A percentile compares a stretch with the other conserved stretches of the same genome.
These are phyloP conservation scores for Sarcophaga variegata DNA, from an alignment of 2,888 invertebrate species.

Conservation along the genomic window DNA sequence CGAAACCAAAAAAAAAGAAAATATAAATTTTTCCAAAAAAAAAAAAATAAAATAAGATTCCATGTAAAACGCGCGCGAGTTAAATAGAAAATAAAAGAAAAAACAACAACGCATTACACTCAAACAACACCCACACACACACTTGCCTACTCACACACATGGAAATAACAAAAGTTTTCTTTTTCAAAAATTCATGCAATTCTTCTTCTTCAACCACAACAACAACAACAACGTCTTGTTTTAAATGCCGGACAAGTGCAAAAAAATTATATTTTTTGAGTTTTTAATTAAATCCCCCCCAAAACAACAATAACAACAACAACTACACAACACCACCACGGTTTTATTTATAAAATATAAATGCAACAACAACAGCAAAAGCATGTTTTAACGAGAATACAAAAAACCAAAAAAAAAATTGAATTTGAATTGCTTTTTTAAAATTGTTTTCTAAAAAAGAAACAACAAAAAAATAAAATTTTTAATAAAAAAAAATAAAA, in stretches of 20 bases:
- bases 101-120: constrained; percentile 14
- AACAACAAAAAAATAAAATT: not conserved
- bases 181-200: constrained; percentile 30
- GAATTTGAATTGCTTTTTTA: not conserved
- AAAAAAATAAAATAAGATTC: constrained; percentile 12
- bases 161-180: constrained; percentile 38
- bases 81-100: constrained; percentile 36
- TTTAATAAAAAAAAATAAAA: not conserved
- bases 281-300: constrained; percentile 16
- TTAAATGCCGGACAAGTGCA: constrained; percentile 71
- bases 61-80: constrained; percentile 52
- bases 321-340: no score
- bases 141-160: not conserved
- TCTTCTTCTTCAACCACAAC: not conserved
- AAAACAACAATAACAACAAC: not conserved
- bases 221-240: constrained; percentile 7
- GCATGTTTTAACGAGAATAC: no score
- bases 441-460: not conserved
- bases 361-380: no score
- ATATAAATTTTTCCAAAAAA: not conserved
- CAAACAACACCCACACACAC: constrained; percentile 18
- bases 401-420: not conserved
- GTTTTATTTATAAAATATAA: no score
- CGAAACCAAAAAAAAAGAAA: constrained; percentile 37
- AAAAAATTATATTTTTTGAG: constrained; percentile 42